Base-by-base conservation (phyloP, 2,888 invertebrate species). In the Malthinus flaveolus region DNA sequence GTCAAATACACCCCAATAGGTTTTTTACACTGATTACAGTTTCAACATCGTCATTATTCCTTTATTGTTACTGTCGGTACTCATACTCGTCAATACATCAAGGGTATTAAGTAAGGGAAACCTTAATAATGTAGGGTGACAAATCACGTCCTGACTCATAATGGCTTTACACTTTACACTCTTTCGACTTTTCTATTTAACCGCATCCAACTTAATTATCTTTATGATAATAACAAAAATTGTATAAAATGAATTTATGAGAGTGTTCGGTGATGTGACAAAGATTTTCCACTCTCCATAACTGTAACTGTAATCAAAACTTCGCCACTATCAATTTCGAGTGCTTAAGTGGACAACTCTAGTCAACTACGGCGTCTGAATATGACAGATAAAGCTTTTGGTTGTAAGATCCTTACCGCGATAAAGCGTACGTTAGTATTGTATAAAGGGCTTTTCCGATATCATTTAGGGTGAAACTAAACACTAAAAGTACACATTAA, bases 141-240 rank as follows among this genome's bases (percentile, higher is more conserved):
- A 56, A 56, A 56, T 64, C 56, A 56, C 63, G 56, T 55, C 57
- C 63, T 65, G 65, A 66, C 64, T 66, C 65, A 54, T 54, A 47
- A 60, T 42, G 49, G 54, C 34, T 58, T 34, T 55, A 33, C 34
- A 34, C 34, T 58, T 34, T 55, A 33, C 34, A 34, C 48, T 35
- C 59, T 49, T 56, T 59, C 58, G 61, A 61, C 31, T 12, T 46
- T 46, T 32, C 12, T 46, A 5, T 46, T 32, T 12, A 12, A 9
- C 23, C 45, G 32, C 31, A 45, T 11, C 36, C 10, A 36, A n/a
- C 36, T 36, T 11, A 36, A 36, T 12, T n/a, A 34, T 23, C 23
- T 23, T 23, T 23, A 23, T 5, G 23, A 3, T 23, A 23, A 3
- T 23, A 23, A 23, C 23, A 23, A 23, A 23, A 23, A 23, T 23